Evolutionary conservation across 2,797 vertebrate genomes (phyloP).

Genomic region (Oreochromis mossambicus): DNA sequence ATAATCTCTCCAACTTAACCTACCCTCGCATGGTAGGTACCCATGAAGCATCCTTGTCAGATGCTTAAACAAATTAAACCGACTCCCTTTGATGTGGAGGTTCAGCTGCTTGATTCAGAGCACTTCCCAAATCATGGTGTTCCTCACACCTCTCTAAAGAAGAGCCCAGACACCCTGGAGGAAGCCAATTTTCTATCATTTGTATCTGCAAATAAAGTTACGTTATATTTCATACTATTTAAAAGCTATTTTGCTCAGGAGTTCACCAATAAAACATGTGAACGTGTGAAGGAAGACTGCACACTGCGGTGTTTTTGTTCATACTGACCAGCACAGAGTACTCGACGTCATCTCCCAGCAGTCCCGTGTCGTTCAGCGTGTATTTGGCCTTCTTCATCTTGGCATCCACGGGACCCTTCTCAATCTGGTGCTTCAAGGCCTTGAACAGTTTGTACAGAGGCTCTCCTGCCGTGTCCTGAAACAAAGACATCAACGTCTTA

Average conservation of each 20-base stretch:
- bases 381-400: slow-evolving; percentile 95
- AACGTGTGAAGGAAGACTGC: neutral
- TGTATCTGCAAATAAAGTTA: neutral
- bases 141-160: neutral
- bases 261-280: neutral
- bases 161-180: neutral
- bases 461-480: slow-evolving; percentile 91
- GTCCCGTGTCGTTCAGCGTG: slow-evolving; percentile 93
- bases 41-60: neutral
- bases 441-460: slow-evolving; percentile 95
- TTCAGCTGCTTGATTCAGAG: neutral
- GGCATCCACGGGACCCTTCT: slow-evolving; percentile 94
- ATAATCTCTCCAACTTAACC: neutral
- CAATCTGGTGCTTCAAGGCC: slow-evolving; percentile 96
- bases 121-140: neutral
- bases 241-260: neutral
- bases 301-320: neutral
- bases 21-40: neutral
- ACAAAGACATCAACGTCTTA: neutral
- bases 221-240: neutral
- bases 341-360: slow-evolving; percentile 95
- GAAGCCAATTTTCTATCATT: neutral
- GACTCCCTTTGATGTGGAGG: neutral
- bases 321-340: slow-evolving; percentile 85
- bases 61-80: neutral